phyloP scores from a whole-genome alignment of 2,888 invertebrate genomes.

The Mesochorus sp. region DNA sequence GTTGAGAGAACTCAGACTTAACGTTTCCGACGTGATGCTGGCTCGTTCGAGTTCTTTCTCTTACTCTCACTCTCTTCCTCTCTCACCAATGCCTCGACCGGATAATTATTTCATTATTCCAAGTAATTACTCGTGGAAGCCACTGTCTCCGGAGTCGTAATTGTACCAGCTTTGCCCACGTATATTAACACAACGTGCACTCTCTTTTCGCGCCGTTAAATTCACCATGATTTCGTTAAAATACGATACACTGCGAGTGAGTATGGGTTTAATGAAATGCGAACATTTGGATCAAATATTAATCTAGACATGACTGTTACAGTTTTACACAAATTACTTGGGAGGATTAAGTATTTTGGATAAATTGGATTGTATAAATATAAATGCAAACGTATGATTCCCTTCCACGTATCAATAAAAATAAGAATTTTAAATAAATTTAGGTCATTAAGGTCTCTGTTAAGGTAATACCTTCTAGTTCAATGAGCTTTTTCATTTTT shows the following conservation, averaged over 20 bases:
- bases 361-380: too few species aligned
- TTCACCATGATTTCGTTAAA: conserved; percentile 15
- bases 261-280: conserved; percentile 9
- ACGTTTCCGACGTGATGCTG: conserved; percentile 23
- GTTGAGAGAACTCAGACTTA: conserved; percentile 36
- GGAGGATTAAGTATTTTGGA: too few species aligned
- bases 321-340: neutral
- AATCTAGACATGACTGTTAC: neutral
- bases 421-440: too few species aligned
- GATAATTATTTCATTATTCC: conserved; percentile 67
- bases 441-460: too few species aligned
- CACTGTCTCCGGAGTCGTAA: conserved; percentile 25
- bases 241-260: too few species aligned
- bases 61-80: conserved; percentile 19
- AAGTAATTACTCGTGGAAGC: conserved; percentile 62
- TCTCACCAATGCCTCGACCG: conserved; percentile 45
- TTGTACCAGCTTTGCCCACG: neutral
- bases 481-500: too few species aligned
- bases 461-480: too few species aligned
- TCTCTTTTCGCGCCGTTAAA: neutral
- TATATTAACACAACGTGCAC: neutral
- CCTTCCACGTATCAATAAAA: too few species aligned
- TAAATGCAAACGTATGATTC: too few species aligned
- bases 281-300: conserved; percentile 9
- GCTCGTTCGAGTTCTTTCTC: conserved; percentile 10